Evolutionary conservation across 1,140 invertebrate genomes (phyloP).

Genomic region (Acromyrmex heyeri): DNA sequence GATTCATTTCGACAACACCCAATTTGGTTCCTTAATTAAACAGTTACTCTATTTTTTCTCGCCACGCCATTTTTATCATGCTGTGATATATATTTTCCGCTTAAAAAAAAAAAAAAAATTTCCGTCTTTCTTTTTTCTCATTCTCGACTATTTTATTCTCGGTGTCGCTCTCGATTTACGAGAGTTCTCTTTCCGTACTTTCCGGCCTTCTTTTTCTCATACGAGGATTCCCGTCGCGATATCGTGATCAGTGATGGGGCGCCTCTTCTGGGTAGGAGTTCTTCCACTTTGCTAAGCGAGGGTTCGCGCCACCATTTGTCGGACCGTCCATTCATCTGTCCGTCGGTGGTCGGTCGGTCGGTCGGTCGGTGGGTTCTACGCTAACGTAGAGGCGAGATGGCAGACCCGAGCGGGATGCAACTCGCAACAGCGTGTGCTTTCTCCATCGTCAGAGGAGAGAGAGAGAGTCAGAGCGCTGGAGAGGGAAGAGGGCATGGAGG

Average conservation of each 20-base stretch:
- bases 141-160: slow-evolving; percentile 14
- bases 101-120: neutral
- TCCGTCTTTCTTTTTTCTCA: slow-evolving; percentile 4
- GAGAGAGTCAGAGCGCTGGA: slow-evolving; percentile 67
- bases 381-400: slow-evolving; percentile 17
- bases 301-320: slow-evolving; percentile 62
- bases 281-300: slow-evolving; percentile 59
- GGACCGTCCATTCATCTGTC: slow-evolving; percentile 71
- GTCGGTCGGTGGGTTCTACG: slow-evolving; percentile 36
- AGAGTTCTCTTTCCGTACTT: neutral
- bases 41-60: neutral
- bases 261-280: slow-evolving; percentile 46
- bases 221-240: neutral
- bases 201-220: neutral
- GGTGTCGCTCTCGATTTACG: slow-evolving; percentile 1
- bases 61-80: neutral
- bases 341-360: slow-evolving; percentile 52
- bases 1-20: slow-evolving; percentile 5
- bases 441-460: slow-evolving; percentile 34
- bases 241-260: slow-evolving; percentile 28
- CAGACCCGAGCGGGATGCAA: slow-evolving; percentile 41
- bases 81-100: neutral
- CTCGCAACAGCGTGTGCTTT: slow-evolving; percentile 55
- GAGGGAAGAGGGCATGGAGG: slow-evolving; percentile 68
- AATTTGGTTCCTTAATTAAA: slow-evolving; percentile 22